These are phyloP conservation scores for Podilymbus podiceps DNA, from an alignment of 2,113 vertebrate genomes.

Conservation along the genomic window DNA sequence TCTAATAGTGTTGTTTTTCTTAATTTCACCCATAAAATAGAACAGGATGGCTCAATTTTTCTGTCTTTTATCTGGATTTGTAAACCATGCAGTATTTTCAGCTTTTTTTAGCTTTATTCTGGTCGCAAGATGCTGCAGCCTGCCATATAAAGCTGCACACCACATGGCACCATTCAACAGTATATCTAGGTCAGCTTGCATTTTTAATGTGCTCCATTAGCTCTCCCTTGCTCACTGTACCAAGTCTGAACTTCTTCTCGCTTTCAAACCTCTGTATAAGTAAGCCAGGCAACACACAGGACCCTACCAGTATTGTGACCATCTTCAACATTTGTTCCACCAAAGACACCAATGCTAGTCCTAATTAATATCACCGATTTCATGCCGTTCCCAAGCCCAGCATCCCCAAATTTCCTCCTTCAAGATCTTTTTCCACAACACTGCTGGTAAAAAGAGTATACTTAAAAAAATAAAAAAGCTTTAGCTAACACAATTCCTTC, in stretches of 20 bases:
- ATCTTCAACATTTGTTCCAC: not conserved
- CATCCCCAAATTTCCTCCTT: not conserved
- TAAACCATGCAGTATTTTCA: not conserved
- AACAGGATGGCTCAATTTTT: not conserved
- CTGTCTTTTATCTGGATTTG: not conserved
- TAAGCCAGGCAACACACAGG: not conserved
- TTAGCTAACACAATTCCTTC: not conserved
- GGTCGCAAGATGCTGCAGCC: not conserved
- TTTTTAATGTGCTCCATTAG: conserved; percentile 56
- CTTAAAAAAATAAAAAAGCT: not conserved
- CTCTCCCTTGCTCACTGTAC: not conserved
- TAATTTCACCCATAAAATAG: not conserved
- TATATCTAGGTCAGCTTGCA: conserved; percentile 54
- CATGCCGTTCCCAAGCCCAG: not conserved
- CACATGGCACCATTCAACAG: conserved; percentile 36
- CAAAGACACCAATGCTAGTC: not conserved
- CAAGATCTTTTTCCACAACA: not conserved
- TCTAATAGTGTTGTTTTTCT: not conserved
- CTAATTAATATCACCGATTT: not conserved
- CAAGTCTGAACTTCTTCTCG: conserved; percentile 24
- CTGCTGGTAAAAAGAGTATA: not conserved
- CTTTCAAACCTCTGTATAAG: not conserved
- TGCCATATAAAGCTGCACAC: conserved; percentile 20
- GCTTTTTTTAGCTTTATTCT: not conserved
- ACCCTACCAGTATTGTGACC: not conserved